These are phyloP conservation scores for Cranoglanis bouderius DNA, from an alignment of 2,113 vertebrate genomes.

Conservation along the genomic window DNA sequence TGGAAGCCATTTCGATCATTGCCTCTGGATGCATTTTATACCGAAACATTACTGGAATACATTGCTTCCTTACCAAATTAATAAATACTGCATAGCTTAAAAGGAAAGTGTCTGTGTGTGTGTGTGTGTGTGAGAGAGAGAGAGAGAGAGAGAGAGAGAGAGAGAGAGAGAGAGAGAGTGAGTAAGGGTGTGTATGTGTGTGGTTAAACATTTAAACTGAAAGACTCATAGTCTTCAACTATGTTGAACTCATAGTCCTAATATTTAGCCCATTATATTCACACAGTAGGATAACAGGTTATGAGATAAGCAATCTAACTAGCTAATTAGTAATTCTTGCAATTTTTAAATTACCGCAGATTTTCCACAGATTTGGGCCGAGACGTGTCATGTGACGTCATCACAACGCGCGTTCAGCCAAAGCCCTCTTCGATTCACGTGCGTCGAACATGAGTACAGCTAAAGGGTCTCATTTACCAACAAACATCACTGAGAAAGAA, in stretches of 20 bases:
- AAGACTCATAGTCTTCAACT: too few species aligned
- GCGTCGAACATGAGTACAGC: too few species aligned
- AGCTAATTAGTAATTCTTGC: neutral
- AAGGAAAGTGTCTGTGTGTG: slow-evolving; percentile 22
- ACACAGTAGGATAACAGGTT: neutral
- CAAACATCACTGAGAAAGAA: too few species aligned
- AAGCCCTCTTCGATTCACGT: too few species aligned
- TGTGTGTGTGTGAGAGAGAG: slow-evolving; percentile 17
- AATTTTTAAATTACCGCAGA: too few species aligned
- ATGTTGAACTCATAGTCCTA: neutral
- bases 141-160: neutral
- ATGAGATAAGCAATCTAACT: neutral
- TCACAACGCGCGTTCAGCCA: too few species aligned
- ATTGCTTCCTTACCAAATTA: slow-evolving; percentile 24
- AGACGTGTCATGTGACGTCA: too few species aligned
- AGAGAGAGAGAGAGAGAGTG: neutral
- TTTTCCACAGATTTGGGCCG: too few species aligned
- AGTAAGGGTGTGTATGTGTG: too few species aligned
- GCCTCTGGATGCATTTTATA: slow-evolving; percentile 30
- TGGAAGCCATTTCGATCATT: slow-evolving; percentile 64
- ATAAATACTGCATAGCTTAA: slow-evolving; percentile 21
- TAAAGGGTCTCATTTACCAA: too few species aligned
- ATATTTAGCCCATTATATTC: neutral
- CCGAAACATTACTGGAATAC: slow-evolving; percentile 37
- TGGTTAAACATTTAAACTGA: too few species aligned